A percentile compares a stretch with the other conserved stretches of the same genome.
Evolutionary conservation across 2,888 invertebrate genomes (phyloP).

Genomic region (Archips crataeganus): DNA sequence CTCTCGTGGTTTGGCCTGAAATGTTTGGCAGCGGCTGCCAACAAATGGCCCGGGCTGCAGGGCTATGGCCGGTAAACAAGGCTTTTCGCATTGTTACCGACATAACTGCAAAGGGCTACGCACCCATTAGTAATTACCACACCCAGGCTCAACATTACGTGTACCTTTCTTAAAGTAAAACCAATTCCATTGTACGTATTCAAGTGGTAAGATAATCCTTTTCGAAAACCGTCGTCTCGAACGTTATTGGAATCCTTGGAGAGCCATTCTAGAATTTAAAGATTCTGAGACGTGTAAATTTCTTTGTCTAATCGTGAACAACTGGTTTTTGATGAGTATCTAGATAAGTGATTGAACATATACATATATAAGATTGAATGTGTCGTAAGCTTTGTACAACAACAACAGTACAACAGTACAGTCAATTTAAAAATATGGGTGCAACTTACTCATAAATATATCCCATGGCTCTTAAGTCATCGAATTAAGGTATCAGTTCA

Average conservation of each 20-base stretch:
- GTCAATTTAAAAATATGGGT: too few relatives aligned
- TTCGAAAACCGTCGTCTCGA: conserved; percentile 6
- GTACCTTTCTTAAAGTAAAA: conserved; percentile 17
- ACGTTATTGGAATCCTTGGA: conserved; percentile 14
- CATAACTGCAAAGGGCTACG: conserved; percentile 12
- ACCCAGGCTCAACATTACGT: conserved; percentile 20
- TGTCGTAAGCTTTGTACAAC: too few relatives aligned
- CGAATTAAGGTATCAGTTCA: too few relatives aligned
- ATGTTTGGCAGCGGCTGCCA: conserved; percentile 29
- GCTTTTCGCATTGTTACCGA: conserved; percentile 23
- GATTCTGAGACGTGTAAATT: not conserved
- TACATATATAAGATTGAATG: too few relatives aligned
- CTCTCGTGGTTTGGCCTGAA: conserved; percentile 28
- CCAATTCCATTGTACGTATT: not conserved
- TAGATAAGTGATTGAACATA: too few relatives aligned
- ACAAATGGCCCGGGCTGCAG: conserved; percentile 30
- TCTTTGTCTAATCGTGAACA: not conserved
- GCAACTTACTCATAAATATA: too few relatives aligned
- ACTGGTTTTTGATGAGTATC: not conserved
- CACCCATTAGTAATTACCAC: conserved; percentile 33
- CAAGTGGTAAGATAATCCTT: conserved; percentile 24
- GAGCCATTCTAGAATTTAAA: not conserved
- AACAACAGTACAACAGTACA: too few relatives aligned
- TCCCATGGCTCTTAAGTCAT: too few relatives aligned
- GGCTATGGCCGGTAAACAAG: conserved; percentile 18